Evolutionary conservation across 1,140 invertebrate species (phyloP), one percentile per base, ranked within the genome.

Genomic region (Laupala kohalensis): DNA sequence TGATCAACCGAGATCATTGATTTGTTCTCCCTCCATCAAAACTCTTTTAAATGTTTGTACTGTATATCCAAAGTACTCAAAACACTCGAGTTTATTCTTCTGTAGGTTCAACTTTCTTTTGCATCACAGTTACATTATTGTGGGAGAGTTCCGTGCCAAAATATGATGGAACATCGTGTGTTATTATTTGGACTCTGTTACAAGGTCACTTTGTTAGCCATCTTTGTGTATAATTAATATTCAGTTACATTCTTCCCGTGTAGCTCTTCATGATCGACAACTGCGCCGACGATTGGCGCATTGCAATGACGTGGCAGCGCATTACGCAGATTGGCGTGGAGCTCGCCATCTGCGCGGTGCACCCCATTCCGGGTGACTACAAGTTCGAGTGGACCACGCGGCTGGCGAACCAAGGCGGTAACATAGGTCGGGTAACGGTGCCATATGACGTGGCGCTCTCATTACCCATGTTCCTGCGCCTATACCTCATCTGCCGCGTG

Each of bases 181-280:
- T n/a, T n/a, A n/a, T n/a, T n/a, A n/a, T n/a, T n/a, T n/a, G n/a
- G n/a, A n/a, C n/a, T n/a, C n/a, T n/a, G n/a, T n/a, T n/a, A n/a
- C n/a, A n/a, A n/a, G n/a, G n/a, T n/a, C n/a, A n/a, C n/a, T n/a
- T n/a, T n/a, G n/a, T n/a, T n/a, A n/a, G n/a, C n/a, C n/a, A n/a
- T n/a, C n/a, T n/a, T n/a, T n/a, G n/a, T n/a, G n/a, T n/a, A n/a
- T n/a, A n/a, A n/a, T n/a, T n/a, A n/a, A n/a, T n/a, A n/a, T n/a
- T n/a, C n/a, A n/a, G n/a, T n/a, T n/a, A n/a, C n/a, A n/a, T 63
- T 13, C 25, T 25, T 62, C 9, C 19, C 23, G 24, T 62, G 3
- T 63, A 98, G 95, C 88, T 98, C 84, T 98, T 97, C 86, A 96
- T 97, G 93, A 97, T 98, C 85, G 95, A 98, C 88, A 99, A 99